Conservation (phyloP, 1,140 invertebrate genomes). For the Listronotus bonariensis region DNA sequence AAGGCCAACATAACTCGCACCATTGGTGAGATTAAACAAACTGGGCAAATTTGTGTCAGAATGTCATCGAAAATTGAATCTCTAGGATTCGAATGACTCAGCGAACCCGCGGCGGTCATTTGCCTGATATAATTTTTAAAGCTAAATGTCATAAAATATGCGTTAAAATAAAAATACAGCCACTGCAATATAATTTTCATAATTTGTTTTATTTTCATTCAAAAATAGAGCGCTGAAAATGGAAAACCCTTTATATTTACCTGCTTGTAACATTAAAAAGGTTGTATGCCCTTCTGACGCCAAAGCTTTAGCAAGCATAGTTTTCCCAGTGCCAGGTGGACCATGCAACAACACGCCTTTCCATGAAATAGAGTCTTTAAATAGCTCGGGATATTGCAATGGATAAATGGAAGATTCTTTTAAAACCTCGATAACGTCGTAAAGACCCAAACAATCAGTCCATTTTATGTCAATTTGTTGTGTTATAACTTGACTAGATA, state of each 20-base stretch:
- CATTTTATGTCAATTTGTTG: constrained; percentile 61
- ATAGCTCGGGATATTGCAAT: constrained; percentile 82
- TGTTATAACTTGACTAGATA: constrained; percentile 15
- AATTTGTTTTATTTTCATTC: too few relatives aligned
- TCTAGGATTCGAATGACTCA: too few relatives aligned
- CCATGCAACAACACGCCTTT: constrained; percentile 83
- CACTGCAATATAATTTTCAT: too few relatives aligned
- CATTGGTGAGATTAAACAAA: too few relatives aligned
- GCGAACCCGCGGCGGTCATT: too few relatives aligned
- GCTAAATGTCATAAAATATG: too few relatives aligned
- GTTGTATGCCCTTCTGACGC: constrained; percentile 83
- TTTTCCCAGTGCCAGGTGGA: constrained; percentile 86
- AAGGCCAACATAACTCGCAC: too few relatives aligned
- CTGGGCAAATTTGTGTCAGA: too few relatives aligned
- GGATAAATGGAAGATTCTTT: constrained; percentile 90
- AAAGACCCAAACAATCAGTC: constrained; percentile 76
- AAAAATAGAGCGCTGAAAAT: too few relatives aligned
- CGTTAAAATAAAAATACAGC: too few relatives aligned
- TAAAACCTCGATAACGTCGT: constrained; percentile 79
- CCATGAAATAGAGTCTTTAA: constrained; percentile 82
- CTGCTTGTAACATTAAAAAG: constrained; percentile 85
- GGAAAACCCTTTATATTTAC: not conserved
- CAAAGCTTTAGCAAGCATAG: constrained; percentile 84
- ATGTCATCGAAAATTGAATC: too few relatives aligned
- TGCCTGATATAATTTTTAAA: too few relatives aligned